Evolutionary conservation across 2,888 invertebrate genomes (phyloP).

Genomic region (Syrphus vitripennis): DNA sequence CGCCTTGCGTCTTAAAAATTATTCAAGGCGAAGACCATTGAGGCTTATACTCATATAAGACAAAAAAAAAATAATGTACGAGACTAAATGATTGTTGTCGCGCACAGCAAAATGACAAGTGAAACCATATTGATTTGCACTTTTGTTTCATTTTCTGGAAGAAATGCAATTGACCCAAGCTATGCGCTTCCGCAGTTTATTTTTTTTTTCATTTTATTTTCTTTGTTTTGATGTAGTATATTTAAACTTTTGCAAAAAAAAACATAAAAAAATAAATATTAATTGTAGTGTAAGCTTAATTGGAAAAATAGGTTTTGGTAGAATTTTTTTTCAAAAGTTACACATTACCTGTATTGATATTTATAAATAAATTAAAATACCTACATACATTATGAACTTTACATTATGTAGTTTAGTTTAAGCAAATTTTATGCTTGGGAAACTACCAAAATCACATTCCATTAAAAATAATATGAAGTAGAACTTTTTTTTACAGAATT

Average conservation of each 20-base stretch:
- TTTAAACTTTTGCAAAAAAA: not conserved
- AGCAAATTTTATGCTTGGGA: no score
- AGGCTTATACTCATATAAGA: constrained; percentile 58
- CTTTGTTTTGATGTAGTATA: not conserved
- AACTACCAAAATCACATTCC: no score
- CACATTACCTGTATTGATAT: no score
- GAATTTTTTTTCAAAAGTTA: no score
- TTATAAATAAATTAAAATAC: no score
- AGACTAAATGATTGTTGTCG: constrained; percentile 30
- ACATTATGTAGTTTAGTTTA: no score
- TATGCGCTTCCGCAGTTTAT: not conserved
- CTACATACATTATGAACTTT: no score
- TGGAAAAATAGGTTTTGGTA: no score
- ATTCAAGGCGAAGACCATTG: constrained; percentile 58
- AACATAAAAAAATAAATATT: no score
- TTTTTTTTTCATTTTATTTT: not conserved
- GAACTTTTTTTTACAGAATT: no score
- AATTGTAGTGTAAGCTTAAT: no score
- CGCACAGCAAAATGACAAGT: constrained; percentile 18
- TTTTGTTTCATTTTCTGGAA: constrained; percentile 21
- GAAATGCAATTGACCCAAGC: constrained; percentile 15
- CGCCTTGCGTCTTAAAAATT: constrained; percentile 50
- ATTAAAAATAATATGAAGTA: no score
- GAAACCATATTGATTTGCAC: constrained; percentile 42
- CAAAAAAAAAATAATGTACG: not conserved